Evolutionary conservation across 2,113 vertebrate genomes (phyloP).

Genomic region (Octodon degus): DNA sequence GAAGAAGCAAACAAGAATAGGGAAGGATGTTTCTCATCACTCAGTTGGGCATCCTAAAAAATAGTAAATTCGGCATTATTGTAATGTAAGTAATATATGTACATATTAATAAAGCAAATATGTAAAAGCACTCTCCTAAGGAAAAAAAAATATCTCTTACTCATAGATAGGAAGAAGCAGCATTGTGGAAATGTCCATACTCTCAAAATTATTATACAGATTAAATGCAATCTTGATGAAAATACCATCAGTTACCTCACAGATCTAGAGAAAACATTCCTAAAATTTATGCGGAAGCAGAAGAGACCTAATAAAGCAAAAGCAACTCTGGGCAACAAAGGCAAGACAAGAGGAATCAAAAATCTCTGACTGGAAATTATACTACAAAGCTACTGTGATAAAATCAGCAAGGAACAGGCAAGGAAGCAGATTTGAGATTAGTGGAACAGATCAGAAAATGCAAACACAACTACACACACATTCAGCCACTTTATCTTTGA

Average conservation of each 20-base stretch:
- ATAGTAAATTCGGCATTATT: not conserved
- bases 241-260: not conserved
- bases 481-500: not conserved
- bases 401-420: not conserved
- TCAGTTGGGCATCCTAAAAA: not conserved
- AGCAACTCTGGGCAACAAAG: too few species aligned
- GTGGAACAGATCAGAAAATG: not conserved
- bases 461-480: not conserved
- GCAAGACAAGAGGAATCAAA: too few species aligned
- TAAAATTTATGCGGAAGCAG: too few species aligned
- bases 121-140: not conserved
- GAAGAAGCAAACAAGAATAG: not conserved
- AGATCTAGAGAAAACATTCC: not conserved
- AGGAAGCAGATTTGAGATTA: not conserved
- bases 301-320: too few species aligned
- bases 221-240: not conserved
- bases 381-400: not conserved
- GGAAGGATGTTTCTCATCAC: not conserved
- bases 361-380: not conserved
- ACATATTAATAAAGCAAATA: not conserved
- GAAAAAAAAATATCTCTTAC: not conserved
- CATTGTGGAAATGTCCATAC: not conserved
- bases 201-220: too few species aligned
- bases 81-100: not conserved
- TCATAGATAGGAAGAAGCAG: not conserved